phyloP scores from a whole-genome alignment of 2,113 vertebrate genomes.

The Danio rerio region GRCz12tu NC_133191.1:4500001-4500500 shows the following conservation, averaged over 20 bases:
- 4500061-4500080: slow-evolving; percentile 35
- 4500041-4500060: slow-evolving; percentile 43
- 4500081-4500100: slow-evolving; percentile 39
- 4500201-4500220: slow-evolving; percentile 22
- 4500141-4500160: slow-evolving; percentile 19
- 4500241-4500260: slow-evolving; percentile 19
- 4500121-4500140: slow-evolving; percentile 21
- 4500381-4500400: slow-evolving; percentile 28
- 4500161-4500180: slow-evolving; percentile 20
- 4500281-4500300: slow-evolving; percentile 36
- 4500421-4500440: background rate
- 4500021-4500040: slow-evolving; percentile 11
- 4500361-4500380: background rate
- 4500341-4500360: slow-evolving; percentile 20
- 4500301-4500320: slow-evolving; percentile 45
- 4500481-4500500: slow-evolving; percentile 14
- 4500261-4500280: slow-evolving; percentile 49
- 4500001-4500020: background rate
- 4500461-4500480: background rate
- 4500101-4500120: slow-evolving; percentile 39
- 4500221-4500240: slow-evolving; percentile 19
- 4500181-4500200: background rate
- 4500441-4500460: background rate
- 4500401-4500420: slow-evolving; percentile 21
- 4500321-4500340: slow-evolving; percentile 9